Conservation (phyloP, 2,113 vertebrate species). For the Cricetomys ansorgei region DNA sequence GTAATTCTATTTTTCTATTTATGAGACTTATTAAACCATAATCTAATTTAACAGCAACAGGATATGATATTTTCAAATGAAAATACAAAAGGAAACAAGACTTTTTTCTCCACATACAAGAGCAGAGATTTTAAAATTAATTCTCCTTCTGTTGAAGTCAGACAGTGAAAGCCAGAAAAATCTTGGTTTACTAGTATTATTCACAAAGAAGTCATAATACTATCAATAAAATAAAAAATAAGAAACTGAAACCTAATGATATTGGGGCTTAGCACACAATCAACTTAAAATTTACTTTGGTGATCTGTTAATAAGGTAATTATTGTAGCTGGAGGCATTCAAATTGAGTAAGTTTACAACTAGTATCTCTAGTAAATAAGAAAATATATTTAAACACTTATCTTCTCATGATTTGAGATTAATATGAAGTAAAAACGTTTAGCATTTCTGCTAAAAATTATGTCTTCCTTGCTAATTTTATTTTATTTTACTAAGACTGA, state of each 20-base stretch:
- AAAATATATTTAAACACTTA: slow-evolving; percentile 54
- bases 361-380: slow-evolving; percentile 51
- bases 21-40: slow-evolving; percentile 26
- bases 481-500: slow-evolving; percentile 40
- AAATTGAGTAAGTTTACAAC: slow-evolving; percentile 35
- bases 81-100: slow-evolving; percentile 55
- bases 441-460: slow-evolving; percentile 36
- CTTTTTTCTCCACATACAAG: not conserved
- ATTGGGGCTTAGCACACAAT: not conserved
- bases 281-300: slow-evolving; percentile 55
- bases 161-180: slow-evolving; percentile 43
- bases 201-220: slow-evolving; percentile 45
- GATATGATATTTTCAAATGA: slow-evolving; percentile 47
- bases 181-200: slow-evolving; percentile 27
- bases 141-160: slow-evolving; percentile 23
- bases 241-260: slow-evolving; percentile 42
- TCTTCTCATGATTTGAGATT: slow-evolving; percentile 46
- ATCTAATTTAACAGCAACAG: slow-evolving; percentile 11
- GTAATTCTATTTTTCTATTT: slow-evolving; percentile 17
- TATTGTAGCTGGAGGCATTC: slow-evolving; percentile 18
- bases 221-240: not conserved
- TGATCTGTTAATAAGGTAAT: slow-evolving; percentile 45
- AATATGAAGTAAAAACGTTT: slow-evolving; percentile 23
- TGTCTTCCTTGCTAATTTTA: slow-evolving; percentile 9
- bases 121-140: slow-evolving; percentile 46